Conservation (phyloP, 2,113 vertebrate genomes). For the Cyprinus carpio region DNA sequence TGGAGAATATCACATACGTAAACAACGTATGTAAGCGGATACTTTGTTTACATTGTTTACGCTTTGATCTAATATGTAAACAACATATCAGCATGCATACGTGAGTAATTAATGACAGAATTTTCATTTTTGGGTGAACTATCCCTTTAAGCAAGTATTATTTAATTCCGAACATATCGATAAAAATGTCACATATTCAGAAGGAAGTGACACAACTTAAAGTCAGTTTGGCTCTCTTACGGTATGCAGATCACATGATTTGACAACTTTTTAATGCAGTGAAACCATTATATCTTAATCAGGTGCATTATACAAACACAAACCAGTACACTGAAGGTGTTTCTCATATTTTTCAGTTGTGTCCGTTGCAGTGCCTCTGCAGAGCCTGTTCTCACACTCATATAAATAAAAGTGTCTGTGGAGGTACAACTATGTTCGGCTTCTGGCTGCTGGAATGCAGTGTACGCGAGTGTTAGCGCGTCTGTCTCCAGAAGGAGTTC, state of each 20-base stretch:
- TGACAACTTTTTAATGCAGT: neutral
- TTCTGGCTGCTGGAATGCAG: conserved; percentile 68
- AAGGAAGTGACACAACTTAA: neutral
- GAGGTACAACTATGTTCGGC: conserved; percentile 52
- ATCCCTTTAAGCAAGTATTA: too few relatives aligned
- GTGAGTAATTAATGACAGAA: too few relatives aligned
- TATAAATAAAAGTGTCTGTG: conserved; percentile 37
- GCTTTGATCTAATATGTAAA: too few relatives aligned
- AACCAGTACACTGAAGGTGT: neutral
- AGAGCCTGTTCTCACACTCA: neutral
- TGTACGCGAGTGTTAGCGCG: conserved; percentile 53
- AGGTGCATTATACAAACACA: neutral
- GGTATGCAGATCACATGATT: neutral
- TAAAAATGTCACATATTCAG: neutral
- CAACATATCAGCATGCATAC: too few relatives aligned
- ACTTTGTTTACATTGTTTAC: too few relatives aligned
- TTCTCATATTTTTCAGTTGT: too few relatives aligned
- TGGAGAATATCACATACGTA: too few relatives aligned
- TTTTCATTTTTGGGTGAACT: too few relatives aligned
- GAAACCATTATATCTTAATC: neutral
- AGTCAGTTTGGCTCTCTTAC: neutral
- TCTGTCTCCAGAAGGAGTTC: conserved; percentile 58
- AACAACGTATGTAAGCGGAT: too few relatives aligned
- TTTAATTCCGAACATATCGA: too few relatives aligned
- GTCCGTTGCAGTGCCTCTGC: neutral